phyloP scores from a whole-genome alignment of 30 jellyfish, hydroid and myxozoan genomes.

The Aurelia sp. region DNA sequence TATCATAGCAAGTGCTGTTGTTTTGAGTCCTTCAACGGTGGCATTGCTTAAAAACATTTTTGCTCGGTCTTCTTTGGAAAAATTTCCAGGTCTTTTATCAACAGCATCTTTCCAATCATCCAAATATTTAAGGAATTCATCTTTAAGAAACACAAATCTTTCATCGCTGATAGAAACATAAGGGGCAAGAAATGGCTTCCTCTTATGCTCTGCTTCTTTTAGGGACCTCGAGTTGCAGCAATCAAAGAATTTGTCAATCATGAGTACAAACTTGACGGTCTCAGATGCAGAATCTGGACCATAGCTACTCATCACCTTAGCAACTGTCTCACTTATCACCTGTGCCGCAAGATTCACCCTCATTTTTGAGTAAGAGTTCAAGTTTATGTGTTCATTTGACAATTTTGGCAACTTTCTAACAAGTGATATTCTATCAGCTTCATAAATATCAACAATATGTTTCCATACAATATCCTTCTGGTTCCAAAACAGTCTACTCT shows the following conservation, averaged over 20 bases:
- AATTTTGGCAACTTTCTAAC: constrained; percentile 29
- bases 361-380: constrained; percentile 38
- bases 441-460: background rate
- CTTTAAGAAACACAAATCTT: constrained; percentile 45
- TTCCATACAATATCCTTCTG: constrained; percentile 17
- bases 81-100: constrained; percentile 40
- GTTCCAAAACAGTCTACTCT: constrained; percentile 22
- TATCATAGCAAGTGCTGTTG: constrained; percentile 26
- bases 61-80: constrained; percentile 32
- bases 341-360: constrained; percentile 41
- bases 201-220: constrained; percentile 9
- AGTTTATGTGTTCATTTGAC: constrained; percentile 42
- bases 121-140: constrained; percentile 8
- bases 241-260: constrained; percentile 50
- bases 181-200: constrained; percentile 35
- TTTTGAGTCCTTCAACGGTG: constrained; percentile 53
- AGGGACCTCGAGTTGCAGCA: constrained; percentile 40
- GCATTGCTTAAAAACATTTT: constrained; percentile 36
- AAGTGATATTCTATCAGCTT: background rate
- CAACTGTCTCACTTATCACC: constrained; percentile 47
- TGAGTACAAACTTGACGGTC: constrained; percentile 41
- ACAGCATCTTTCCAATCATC: constrained; percentile 36
- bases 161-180: constrained; percentile 15
- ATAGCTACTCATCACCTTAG: constrained; percentile 34
- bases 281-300: constrained; percentile 43